Conservation (phyloP, 1,140 invertebrate genomes). For the Leptopilina boulardi region DNA sequence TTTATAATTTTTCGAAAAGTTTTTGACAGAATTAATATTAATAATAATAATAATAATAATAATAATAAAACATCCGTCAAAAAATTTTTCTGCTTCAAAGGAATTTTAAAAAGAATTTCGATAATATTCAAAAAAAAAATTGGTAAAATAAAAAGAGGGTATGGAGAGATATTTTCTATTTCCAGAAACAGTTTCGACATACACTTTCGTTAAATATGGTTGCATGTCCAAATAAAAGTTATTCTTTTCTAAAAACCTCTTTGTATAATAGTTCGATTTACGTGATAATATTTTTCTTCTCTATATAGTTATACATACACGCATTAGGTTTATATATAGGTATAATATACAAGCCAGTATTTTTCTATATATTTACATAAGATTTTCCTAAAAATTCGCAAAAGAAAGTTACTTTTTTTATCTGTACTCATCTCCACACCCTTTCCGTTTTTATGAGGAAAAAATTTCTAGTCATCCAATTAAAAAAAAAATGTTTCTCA, state of each 20-base stretch:
- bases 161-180: background rate
- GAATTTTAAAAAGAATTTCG: background rate
- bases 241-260: background rate
- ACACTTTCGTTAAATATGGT: background rate
- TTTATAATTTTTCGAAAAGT: too few relatives aligned
- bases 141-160: too few relatives aligned
- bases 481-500: too few relatives aligned
- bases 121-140: too few relatives aligned
- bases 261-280: conserved; percentile 24
- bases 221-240: conserved; percentile 3
- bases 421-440: background rate
- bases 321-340: too few relatives aligned
- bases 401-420: background rate
- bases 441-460: too few relatives aligned
- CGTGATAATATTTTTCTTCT: background rate
- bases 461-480: too few relatives aligned
- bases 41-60: too few relatives aligned
- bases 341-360: background rate
- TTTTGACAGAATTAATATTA: too few relatives aligned
- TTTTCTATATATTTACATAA: conserved; percentile 34
- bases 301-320: background rate
- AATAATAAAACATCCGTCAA: too few relatives aligned
- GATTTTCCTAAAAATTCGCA: conserved; percentile 12
- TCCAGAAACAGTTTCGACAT: background rate
- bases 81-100: background rate